These are phyloP conservation scores for Natrix natrix DNA, from an alignment of 2,797 vertebrate species.

Conservation along the genomic window DNA sequence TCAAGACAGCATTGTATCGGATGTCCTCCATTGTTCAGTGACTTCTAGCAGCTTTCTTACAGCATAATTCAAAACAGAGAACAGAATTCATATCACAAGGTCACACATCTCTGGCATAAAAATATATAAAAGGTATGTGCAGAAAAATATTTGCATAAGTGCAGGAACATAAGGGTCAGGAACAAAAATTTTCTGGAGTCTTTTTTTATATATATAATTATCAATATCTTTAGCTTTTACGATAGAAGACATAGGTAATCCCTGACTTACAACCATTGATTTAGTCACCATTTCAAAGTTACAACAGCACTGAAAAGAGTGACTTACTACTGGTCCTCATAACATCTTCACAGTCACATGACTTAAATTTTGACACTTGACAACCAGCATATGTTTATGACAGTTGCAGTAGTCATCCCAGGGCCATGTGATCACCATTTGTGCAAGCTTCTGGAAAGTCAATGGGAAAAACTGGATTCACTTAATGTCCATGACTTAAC, in stretches of 20 bases:
- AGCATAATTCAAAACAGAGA: background rate
- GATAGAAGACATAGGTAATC: background rate
- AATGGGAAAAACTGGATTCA: background rate
- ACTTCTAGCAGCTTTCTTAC: background rate
- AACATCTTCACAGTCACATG: background rate
- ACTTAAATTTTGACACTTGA: background rate
- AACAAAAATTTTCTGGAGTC: slow-evolving; percentile 22
- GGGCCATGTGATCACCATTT: background rate
- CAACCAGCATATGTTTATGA: background rate
- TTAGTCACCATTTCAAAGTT: background rate
- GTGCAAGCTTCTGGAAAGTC: background rate
- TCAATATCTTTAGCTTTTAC: background rate
- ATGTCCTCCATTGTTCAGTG: slow-evolving; percentile 13
- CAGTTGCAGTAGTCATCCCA: background rate
- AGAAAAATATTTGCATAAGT: slow-evolving; percentile 14
- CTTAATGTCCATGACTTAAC: background rate
- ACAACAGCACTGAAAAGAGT: background rate
- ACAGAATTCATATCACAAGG: slow-evolving; percentile 20
- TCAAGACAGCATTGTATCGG: background rate
- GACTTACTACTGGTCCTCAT: background rate
- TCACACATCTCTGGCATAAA: background rate
- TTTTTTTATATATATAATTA: background rate
- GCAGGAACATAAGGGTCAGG: slow-evolving; percentile 4
- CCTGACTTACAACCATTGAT: background rate
- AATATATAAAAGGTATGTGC: background rate